Evolutionary conservation across 2,797 vertebrate species (phyloP).

Genomic region (Saxicola maurus): DNA sequence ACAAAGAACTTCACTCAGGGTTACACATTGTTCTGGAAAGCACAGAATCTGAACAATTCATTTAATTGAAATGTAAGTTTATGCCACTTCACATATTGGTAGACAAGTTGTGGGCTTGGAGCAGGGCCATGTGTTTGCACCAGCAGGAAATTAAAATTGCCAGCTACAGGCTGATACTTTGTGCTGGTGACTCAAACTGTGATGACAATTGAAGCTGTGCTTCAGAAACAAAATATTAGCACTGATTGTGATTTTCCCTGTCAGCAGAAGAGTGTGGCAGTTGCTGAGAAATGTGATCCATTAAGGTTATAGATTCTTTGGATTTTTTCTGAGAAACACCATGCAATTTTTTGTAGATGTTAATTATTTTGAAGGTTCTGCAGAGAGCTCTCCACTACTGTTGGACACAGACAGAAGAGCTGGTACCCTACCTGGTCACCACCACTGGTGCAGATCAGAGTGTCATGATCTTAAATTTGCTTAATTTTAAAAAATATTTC

Average conservation of each 20-base stretch:
- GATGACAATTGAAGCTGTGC: constrained; percentile 1
- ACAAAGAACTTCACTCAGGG: not conserved
- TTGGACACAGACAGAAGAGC: not conserved
- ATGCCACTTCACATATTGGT: not conserved
- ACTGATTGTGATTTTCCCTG: not conserved
- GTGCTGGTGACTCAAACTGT: constrained; percentile 5
- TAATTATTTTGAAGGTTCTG: not conserved
- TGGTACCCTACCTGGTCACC: fast-evolving
- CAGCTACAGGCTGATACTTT: not conserved
- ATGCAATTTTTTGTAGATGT: not conserved
- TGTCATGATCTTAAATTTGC: not conserved
- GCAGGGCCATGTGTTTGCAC: not conserved
- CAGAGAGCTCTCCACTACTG: fast-evolving
- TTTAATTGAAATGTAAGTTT: not conserved
- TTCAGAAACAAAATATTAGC: not conserved
- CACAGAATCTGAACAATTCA: not conserved
- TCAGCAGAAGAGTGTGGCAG: not conserved
- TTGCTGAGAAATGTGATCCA: not conserved
- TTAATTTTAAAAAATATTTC: not conserved
- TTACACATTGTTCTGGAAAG: not conserved
- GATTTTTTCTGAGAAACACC: not conserved
- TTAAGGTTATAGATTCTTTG: not conserved
- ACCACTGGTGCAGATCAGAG: not conserved
- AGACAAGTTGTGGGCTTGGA: not conserved
- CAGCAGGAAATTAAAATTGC: not conserved